Base-by-base conservation (phyloP, 2,113 vertebrate genomes). In the Cnemophilus loriae region DNA sequence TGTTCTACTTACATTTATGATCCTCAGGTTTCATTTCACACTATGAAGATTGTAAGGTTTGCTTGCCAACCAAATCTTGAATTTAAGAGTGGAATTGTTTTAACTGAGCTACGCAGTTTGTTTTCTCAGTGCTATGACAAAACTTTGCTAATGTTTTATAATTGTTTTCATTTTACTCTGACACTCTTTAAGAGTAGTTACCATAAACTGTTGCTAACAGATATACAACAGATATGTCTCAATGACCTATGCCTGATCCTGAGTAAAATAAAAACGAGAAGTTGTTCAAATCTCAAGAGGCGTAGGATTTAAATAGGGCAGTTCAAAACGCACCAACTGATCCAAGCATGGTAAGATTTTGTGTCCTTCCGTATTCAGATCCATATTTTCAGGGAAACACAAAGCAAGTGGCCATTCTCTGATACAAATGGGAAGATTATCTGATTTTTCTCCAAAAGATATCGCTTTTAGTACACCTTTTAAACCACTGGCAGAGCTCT, bases 1-100 rank as follows among this genome's bases (percentile, higher is more conserved):
- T 60, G 20, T 56, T 67, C 78, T 49, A 79, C 32, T 42, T 67
- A 46, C 67, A 69, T 86, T 84, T 76, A 84, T 52, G 37, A 41
- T 87, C 77, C 93, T 78, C 50, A 70, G 32, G 89, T 96, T 84
- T 92, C 37, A 84, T 92, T 85, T 91, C 53, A 63, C 56, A n/a
- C 7, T 70, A 11, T 23, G 49, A 84, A 81, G 55, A 64, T 19
- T 82, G 19, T 37, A 75, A 84, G 46, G 56, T 83, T 78, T 84
- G 47, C 78, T 95, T 93, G 68, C 33, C 87, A 95, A 64, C n/a
- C 24, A 30, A 35, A 60, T 56, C 55, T 68, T 80, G 27, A 67
- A 83, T 41, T 67, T 68, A 56, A 60, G 32, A 46, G 37, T 63
- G 18, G 53, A 90, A 39, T 33, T 67, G 21, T 67, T 86, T 91